phyloP scores from a whole-genome alignment of 2,113 vertebrate genomes.

The Thunnus maccoyii region DNA sequence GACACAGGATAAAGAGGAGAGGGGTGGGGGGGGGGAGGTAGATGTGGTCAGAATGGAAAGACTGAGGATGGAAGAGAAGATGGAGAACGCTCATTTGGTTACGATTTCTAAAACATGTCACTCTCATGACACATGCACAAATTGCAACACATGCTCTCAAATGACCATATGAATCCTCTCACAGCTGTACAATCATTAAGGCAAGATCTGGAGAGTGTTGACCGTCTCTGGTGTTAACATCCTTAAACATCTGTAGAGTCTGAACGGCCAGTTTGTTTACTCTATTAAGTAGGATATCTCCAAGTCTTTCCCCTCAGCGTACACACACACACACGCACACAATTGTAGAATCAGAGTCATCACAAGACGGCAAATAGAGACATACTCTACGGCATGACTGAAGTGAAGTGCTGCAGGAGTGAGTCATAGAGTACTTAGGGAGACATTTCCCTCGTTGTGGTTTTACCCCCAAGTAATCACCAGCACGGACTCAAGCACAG shows the following conservation, averaged over 20 bases:
- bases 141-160: slow-evolving; percentile 13
- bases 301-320: not conserved
- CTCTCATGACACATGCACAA: not conserved
- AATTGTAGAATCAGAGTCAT: not conserved
- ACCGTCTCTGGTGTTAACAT: slow-evolving; percentile 26
- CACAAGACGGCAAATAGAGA: slow-evolving; percentile 30
- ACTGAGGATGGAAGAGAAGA: slow-evolving; percentile 46
- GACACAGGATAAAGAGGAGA: slow-evolving; percentile 49
- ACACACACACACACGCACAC: slow-evolving; percentile 20
- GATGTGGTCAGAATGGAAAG: slow-evolving; percentile 67
- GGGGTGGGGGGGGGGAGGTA: slow-evolving; percentile 26
- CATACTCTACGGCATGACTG: slow-evolving; percentile 19
- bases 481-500: slow-evolving; percentile 51
- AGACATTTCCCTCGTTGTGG: slow-evolving; percentile 67
- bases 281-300: slow-evolving; percentile 33
- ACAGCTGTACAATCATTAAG: slow-evolving; percentile 34
- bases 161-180: slow-evolving; percentile 21
- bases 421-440: slow-evolving; percentile 63
- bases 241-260: slow-evolving; percentile 43
- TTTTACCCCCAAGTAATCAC: slow-evolving; percentile 61
- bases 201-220: slow-evolving; percentile 49
- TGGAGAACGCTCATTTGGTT: slow-evolving; percentile 9
- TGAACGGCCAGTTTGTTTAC: slow-evolving; percentile 47
- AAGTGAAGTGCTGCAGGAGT: slow-evolving; percentile 36
- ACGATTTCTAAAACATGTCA: not conserved